Evolutionary conservation across 2,888 invertebrate genomes (phyloP), one percentile per base, ranked within the genome.

Genomic region (Shargacucullia verbasci): DNA sequence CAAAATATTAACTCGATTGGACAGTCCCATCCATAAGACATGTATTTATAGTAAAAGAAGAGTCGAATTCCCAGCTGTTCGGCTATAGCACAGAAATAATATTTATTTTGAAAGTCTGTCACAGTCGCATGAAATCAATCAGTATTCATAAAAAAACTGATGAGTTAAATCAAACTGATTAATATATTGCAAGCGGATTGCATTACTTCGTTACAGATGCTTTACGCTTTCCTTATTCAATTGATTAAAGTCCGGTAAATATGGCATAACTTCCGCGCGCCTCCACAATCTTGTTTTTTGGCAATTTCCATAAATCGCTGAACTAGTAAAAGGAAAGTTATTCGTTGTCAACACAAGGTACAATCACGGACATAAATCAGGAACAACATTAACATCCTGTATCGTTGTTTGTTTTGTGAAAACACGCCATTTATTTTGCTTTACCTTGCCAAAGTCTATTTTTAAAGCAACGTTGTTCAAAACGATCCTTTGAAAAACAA

Each of bases 401-500:
- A 74, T 74, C 71, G 70, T 58, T 78, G 74, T 79, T 78, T 77
- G 78, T 81, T 80, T 77, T 72, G 69, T 64, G 71, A 64, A 76
- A 79, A 79, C 64, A 72, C 73, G 59, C 70, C 49, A 79, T 78
- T 69, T 74, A 75, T 76, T 77, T 75, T 59, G 61, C 73, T 79
- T 74, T 72, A 77, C 72, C 68, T 76, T 65, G 74, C 76, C 61
- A 79, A 77, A 80, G 73, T 74, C 76, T 70, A 79, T 80, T 81
- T 83, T 81, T 80, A 81, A 78, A 73, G 70, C 63, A 62, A 44
- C 66, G 63, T 71, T 74, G 70, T 73, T 76, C 79, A 77, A 73
- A 75, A 70, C 76, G 82, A 78, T 81, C 80, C 83, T 84, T 87
- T 82, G 84, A 79, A 87, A 89, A 90, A 88, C 89, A 88, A 88